phyloP scores from a whole-genome alignment of 2,113 vertebrate genomes.

The Gambusia holbrooki region DNA sequence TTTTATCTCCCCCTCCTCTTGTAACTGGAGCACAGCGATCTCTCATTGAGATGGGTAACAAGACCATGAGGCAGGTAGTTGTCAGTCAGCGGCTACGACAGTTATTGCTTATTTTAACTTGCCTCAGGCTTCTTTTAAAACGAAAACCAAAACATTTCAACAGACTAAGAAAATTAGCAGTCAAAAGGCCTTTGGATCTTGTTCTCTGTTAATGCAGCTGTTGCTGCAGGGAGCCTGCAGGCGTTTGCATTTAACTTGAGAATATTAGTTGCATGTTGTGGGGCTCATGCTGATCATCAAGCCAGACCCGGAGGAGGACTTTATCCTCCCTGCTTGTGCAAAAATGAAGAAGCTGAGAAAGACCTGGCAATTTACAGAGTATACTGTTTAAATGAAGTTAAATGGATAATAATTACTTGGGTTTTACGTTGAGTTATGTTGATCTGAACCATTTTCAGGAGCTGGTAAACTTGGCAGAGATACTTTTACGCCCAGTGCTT shows the following conservation, averaged over 20 bases:
- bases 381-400: conserved; percentile 31
- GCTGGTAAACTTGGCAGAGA: not conserved
- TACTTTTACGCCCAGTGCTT: not conserved
- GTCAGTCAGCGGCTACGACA: conserved; percentile 46
- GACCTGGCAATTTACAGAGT: conserved; percentile 26
- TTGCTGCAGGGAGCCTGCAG: conserved; percentile 31
- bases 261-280: conserved; percentile 17
- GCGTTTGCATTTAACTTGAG: conserved; percentile 21
- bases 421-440: conserved; percentile 1
- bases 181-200: not conserved
- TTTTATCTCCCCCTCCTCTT: conserved; percentile 60
- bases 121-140: not conserved
- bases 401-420: conserved; percentile 6
- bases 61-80: conserved; percentile 49
- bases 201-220: conserved; percentile 8
- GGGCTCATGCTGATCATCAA: conserved; percentile 48
- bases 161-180: conserved; percentile 1
- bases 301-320: conserved; percentile 45
- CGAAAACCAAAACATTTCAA: not conserved
- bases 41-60: conserved; percentile 55
- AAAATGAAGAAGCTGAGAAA: conserved; percentile 40
- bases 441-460: not conserved
- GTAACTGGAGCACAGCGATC: conserved; percentile 69
- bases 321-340: conserved; percentile 51
- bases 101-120: conserved; percentile 20